Evolutionary conservation across 2,888 invertebrate species (phyloP), one percentile per base, ranked within the genome.

Genomic region (Lysandra coridon): DNA sequence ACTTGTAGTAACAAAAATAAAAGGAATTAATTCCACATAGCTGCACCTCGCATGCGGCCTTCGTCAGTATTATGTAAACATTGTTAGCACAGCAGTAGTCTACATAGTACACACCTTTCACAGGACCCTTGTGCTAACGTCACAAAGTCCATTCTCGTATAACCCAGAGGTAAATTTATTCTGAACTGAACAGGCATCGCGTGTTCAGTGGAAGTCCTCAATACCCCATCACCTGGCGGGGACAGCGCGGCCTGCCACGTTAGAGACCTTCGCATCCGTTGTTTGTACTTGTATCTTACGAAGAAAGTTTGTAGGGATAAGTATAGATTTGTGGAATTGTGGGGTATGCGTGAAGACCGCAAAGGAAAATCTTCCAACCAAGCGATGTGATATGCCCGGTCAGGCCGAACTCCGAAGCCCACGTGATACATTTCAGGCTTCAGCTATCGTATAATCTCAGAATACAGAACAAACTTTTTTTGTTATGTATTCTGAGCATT

Each of bases 171-270:
- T 57, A 57, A 57, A 57, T 57, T 57, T 0, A 57, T 1, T 1
- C 14, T 57, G 57, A 57, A 57, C 17, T 4, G 57, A 17, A 4
- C 57, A 4, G 53, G 33, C 33, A 69, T 69, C 33, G 69, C 69
- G 69, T 69, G 69, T 37, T 69, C 30, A 10, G 64, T 30, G 23
- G 30, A 64, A 69, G 69, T 33, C 69, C 69, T 4, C 64, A 64
- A 12, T 30, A 69, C 69, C 33, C 69, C 69, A 37, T 69, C 69
- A 33, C 14, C 69, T 69, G 5, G 2, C 69, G 69, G 69, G 69
- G 69, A 69, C 69, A 69, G 69, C 69, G 14, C 69, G 69, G 69
- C 33, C 33, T 69, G 33, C 69, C 69, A 37, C 69, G 64, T 23
- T 12, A 23, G 12, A 14, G 57, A 17, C 57, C 17, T 4, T 57